These are phyloP conservation scores for Nomada fucata DNA, from an alignment of 2,888 invertebrate genomes.

Conservation along the genomic window DNA sequence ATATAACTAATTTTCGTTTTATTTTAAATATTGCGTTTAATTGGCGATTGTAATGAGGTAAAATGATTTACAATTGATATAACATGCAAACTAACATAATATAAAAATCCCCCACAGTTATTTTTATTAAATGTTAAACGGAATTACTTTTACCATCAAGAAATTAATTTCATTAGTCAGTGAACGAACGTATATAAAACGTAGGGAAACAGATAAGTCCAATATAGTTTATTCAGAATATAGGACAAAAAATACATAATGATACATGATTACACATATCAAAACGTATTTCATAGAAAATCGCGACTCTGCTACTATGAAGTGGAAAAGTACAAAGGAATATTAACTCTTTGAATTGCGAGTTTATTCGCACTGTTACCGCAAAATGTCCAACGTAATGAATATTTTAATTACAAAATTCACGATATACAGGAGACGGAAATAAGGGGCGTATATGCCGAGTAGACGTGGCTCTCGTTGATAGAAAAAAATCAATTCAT, in stretches of 20 bases:
- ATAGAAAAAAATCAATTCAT: slow-evolving; percentile 62
- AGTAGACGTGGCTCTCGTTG: slow-evolving; percentile 65
- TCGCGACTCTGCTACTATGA: background rate
- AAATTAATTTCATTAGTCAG: slow-evolving; percentile 10
- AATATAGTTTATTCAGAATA: slow-evolving; percentile 6
- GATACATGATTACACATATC: slow-evolving; percentile 2
- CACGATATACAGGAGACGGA: slow-evolving; percentile 63
- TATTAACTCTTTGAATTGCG: no score
- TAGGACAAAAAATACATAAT: slow-evolving; percentile 12
- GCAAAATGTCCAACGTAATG: background rate
- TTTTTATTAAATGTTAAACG: background rate
- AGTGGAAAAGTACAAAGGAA: background rate
- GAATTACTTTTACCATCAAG: background rate
- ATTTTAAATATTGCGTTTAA: background rate
- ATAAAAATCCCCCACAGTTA: background rate
- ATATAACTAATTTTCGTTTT: slow-evolving; percentile 17
- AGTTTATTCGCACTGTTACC: background rate
- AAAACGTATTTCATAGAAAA: slow-evolving; percentile 4
- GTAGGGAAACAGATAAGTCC: background rate
- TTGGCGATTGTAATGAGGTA: background rate
- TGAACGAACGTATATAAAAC: background rate
- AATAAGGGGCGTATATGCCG: slow-evolving; percentile 75
- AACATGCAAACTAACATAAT: background rate
- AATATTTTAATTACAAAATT: slow-evolving; percentile 42
- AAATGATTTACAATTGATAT: background rate